A percentile compares a stretch with the other conserved stretches of the same genome.
phyloP scores from a whole-genome alignment of 1,140 invertebrate genomes.

The Ladona fulva region DNA sequence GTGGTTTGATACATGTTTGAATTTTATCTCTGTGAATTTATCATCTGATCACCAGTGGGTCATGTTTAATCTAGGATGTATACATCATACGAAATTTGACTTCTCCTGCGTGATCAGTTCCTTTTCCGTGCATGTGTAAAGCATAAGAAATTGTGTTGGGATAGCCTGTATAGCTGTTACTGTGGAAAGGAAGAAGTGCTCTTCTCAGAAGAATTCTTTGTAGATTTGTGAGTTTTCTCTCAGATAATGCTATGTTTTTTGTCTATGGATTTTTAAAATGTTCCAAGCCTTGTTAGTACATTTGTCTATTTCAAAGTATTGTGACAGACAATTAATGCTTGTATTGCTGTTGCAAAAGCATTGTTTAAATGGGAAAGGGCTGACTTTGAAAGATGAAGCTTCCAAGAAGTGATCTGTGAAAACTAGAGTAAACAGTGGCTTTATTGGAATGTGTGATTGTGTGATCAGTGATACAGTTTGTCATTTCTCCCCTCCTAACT shows the following conservation, averaged over 20 bases:
- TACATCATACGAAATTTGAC: background rate
- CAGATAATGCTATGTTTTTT: too few relatives aligned
- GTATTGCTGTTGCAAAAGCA: too few relatives aligned
- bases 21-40: background rate
- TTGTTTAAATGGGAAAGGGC: too few relatives aligned
- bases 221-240: background rate
- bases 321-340: too few relatives aligned
- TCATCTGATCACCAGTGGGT: background rate
- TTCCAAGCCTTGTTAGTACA: too few relatives aligned
- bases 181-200: constrained; percentile 1
- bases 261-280: too few relatives aligned
- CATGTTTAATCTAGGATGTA: background rate
- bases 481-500: background rate
- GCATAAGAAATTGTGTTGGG: background rate
- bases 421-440: background rate
- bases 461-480: background rate
- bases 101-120: background rate
- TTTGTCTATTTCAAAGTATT: too few relatives aligned
- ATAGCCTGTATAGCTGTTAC: background rate
- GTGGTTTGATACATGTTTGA: background rate
- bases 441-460: background rate
- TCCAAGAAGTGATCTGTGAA: background rate
- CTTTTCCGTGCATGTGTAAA: background rate
- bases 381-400: background rate
- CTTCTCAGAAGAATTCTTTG: background rate